Evolutionary conservation across 2,113 vertebrate genomes (phyloP), one percentile per base, ranked within the genome.

Genomic region (Hyla sarda): DNA sequence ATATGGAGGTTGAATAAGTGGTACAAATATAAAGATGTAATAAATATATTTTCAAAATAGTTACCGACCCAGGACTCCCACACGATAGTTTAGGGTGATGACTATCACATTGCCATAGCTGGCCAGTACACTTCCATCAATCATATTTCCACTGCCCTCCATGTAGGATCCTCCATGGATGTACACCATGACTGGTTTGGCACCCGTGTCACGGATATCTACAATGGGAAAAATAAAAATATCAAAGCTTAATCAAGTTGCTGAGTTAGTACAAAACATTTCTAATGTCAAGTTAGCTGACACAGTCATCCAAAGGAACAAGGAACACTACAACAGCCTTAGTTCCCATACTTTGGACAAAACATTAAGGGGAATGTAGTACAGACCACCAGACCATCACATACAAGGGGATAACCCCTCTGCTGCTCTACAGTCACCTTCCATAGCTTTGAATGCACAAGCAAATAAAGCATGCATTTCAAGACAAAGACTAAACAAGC

Each of bases 141-240:
- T 99, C 98, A 99, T 99, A 96, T 99, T 99, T 88, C 98, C 98
- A 0, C 98, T 99, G 88, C 98, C 98, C 92, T 99, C 98, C 98
- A 99, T 99, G 95, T 99, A 99, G 0, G 98, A 99, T 62, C 98
- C 98, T 23, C 98, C 98, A 0, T 99, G 98, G 93, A 99, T 99
- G 84, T 99, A 99, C 88, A 99, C 98, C 98, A 99, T 99, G 93
- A 99, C 98, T 0, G 98, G 98, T 91, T 99, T 99, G 95, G 98
- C 97, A 30, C 98, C 98, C 86, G 96, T 98, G 90, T 99, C 98
- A 93, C 98, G 97, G 93, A 99, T 99, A 96, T 99, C 98, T 99
- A 97, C 89, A 98, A 98, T 93, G 93, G 89, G 93, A 52, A 76
- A 13, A 71, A 80, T 23, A 71, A 56, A 86, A 41, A 50, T 54